Percentiles rank a stretch among this genome's conserved stretches.
phyloP scores from a whole-genome alignment of 2,888 invertebrate species.

The Pristionchus mayeri region DNA sequence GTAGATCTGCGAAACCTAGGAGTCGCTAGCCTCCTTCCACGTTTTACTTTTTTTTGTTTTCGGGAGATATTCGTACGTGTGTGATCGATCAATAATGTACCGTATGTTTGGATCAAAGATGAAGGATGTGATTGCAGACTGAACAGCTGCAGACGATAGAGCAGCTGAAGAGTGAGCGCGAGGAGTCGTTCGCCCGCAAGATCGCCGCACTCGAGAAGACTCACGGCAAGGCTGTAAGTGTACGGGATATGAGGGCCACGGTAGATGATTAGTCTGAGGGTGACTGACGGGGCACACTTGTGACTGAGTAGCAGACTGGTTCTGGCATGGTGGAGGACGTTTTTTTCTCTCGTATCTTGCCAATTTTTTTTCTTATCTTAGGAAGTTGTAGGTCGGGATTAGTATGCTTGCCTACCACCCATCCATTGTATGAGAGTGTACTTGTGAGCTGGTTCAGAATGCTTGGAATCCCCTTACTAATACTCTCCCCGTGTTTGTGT shows the following conservation, averaged over 20 bases:
- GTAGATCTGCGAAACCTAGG: not conserved
- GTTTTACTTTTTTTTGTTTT: too few relatives aligned
- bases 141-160: slow-evolving; percentile 41
- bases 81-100: not conserved
- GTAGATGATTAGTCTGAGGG: not conserved
- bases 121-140: too few relatives aligned
- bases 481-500: not conserved
- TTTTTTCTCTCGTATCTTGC: not conserved
- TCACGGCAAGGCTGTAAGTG: not conserved
- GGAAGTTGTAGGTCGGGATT: not conserved
- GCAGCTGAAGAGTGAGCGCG: slow-evolving; percentile 11
- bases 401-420: not conserved
- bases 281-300: not conserved
- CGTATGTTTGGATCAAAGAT: not conserved
- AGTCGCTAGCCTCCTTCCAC: not conserved
- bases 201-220: slow-evolving; percentile 43
- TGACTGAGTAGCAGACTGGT: not conserved
- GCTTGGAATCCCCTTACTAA: not conserved
- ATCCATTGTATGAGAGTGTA: not conserved
- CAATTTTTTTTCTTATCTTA: not conserved
- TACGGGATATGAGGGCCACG: too few relatives aligned
- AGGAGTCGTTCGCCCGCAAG: not conserved
- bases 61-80: not conserved
- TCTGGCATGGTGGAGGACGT: slow-evolving; percentile 8
- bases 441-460: too few relatives aligned